A percentile compares a stretch with the other conserved stretches of the same genome.
These are phyloP conservation scores for Protula sp. DNA, from an alignment of 2,888 invertebrate genomes.

Conservation along the genomic window DNA sequence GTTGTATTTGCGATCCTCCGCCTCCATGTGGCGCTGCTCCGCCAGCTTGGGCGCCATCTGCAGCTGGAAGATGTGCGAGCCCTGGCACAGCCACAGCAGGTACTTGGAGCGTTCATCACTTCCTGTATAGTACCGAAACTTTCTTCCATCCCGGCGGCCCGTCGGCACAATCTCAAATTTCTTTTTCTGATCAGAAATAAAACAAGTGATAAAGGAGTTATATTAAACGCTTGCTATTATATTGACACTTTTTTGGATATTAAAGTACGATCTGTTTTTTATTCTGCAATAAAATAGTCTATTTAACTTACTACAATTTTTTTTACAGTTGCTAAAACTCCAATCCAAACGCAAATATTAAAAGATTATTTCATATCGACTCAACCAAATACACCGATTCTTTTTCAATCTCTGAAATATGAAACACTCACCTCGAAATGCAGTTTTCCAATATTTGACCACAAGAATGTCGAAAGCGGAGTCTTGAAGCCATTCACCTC, in stretches of 20 bases:
- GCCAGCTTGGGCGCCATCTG: constrained; percentile 74
- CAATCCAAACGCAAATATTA: too few relatives aligned
- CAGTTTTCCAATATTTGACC: constrained; percentile 92
- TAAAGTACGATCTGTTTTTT: too few relatives aligned
- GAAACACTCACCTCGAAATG: constrained; percentile 70
- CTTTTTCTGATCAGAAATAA: constrained; percentile 63
- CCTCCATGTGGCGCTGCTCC: constrained; percentile 76
- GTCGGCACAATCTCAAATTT: constrained; percentile 93
- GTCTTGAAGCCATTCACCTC: constrained; percentile 51
- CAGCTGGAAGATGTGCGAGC: constrained; percentile 92
- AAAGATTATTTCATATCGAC: too few relatives aligned
- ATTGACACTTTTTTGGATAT: too few relatives aligned
- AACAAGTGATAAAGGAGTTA: background rate
- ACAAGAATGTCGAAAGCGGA: constrained; percentile 74
- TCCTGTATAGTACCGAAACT: constrained; percentile 79
- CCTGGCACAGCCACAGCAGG: constrained; percentile 77
- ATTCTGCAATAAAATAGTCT: too few relatives aligned
- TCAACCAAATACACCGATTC: too few relatives aligned
- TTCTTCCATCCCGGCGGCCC: constrained; percentile 61
- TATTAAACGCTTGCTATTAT: too few relatives aligned
- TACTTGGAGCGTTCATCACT: constrained; percentile 92
- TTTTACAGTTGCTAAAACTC: too few relatives aligned
- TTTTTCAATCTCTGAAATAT: too few relatives aligned
- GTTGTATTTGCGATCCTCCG: constrained; percentile 68
- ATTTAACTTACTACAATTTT: too few relatives aligned